phyloP scores from a whole-genome alignment of 1,140 invertebrate species.

The Hirudo medicinalis region DNA sequence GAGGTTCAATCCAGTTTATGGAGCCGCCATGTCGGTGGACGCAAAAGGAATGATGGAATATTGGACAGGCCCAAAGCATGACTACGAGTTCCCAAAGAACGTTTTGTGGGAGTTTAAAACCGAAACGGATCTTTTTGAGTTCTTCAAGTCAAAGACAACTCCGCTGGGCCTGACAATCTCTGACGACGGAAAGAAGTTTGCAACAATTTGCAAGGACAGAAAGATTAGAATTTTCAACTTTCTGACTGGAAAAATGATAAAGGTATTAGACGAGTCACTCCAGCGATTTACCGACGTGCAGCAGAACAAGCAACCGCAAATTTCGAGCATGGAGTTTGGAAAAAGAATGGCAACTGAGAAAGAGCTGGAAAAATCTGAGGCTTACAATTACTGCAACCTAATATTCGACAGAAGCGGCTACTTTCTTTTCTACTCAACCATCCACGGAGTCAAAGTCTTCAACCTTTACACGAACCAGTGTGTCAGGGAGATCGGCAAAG shows the following conservation, averaged over 20 bases:
- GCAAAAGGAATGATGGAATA: conserved; percentile 79
- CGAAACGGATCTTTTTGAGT: conserved; percentile 92
- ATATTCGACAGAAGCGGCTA: conserved; percentile 86
- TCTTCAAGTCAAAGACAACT: conserved; percentile 49
- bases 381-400: conserved; percentile 63
- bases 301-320: conserved; percentile 55
- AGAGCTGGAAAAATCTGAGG: conserved; percentile 80
- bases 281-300: conserved; percentile 64
- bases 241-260: conserved; percentile 70
- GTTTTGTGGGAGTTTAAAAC: conserved; percentile 64
- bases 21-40: neutral
- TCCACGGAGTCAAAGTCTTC: conserved; percentile 82
- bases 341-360: conserved; percentile 84
- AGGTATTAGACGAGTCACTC: conserved; percentile 82
- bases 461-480: conserved; percentile 85
- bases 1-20: conserved; percentile 40
- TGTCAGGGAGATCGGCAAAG: conserved; percentile 73
- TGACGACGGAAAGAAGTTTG: neutral
- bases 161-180: neutral
- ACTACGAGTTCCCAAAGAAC: conserved; percentile 71
- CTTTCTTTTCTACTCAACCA: conserved; percentile 85
- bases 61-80: conserved; percentile 76
- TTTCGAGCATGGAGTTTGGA: conserved; percentile 97
- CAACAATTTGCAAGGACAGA: conserved; percentile 17
- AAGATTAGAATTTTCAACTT: conserved; percentile 73